Evolutionary conservation across 2,797 vertebrate genomes (phyloP).

Genomic region (Hylomyscus alleni): DNA sequence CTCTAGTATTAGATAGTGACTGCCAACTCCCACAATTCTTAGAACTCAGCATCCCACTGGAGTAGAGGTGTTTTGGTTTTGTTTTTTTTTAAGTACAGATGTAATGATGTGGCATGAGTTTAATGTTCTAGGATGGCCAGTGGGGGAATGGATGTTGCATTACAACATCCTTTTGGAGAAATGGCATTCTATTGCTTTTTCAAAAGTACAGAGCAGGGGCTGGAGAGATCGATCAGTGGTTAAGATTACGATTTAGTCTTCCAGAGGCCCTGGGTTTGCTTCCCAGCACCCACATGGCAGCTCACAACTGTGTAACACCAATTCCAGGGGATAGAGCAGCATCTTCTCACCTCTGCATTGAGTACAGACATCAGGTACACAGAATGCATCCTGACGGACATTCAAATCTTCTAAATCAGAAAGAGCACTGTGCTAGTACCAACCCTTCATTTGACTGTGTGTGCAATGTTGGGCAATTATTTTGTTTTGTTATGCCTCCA

Average conservation of each 20-base stretch:
- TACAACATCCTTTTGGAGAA: neutral
- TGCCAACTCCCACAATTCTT: neutral
- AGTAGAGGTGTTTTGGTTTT: neutral
- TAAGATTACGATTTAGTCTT: neutral
- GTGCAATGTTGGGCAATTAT: neutral
- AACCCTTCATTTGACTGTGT: neutral
- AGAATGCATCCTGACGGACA: conserved; percentile 6
- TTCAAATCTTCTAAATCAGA: conserved; percentile 14
- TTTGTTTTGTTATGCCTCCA: neutral
- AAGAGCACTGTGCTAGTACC: neutral
- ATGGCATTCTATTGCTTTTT: neutral
- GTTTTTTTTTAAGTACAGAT: neutral
- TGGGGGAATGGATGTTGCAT: neutral
- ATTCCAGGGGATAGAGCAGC: neutral
- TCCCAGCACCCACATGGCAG: neutral
- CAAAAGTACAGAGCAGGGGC: neutral
- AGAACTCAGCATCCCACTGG: neutral
- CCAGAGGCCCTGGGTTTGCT: neutral
- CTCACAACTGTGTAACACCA: neutral
- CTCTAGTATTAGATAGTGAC: neutral
- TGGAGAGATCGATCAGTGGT: neutral
- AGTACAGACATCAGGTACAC: neutral
- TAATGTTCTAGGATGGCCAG: neutral
- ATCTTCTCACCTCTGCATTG: neutral
- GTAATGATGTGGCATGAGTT: neutral